Percentiles rank a stretch among this genome's conserved stretches.
phyloP scores from a whole-genome alignment of 2,797 vertebrate genomes.

The Sarcoramphus papa region DNA sequence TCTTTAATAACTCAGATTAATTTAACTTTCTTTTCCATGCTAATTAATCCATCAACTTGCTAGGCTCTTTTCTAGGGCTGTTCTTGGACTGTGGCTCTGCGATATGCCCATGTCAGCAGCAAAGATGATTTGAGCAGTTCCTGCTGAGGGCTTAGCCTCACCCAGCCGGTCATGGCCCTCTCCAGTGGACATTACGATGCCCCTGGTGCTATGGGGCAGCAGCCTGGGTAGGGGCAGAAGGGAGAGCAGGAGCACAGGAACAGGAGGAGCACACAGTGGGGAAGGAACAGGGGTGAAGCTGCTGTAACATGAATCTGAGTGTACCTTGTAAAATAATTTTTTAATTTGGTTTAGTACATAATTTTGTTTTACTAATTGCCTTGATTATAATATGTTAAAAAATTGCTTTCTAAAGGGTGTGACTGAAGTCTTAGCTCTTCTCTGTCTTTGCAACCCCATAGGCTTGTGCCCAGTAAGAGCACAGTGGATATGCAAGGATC shows the following conservation, averaged over 20 bases:
- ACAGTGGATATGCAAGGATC: background rate
- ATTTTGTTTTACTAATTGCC: background rate
- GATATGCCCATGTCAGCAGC: background rate
- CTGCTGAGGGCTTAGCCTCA: background rate
- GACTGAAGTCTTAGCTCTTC: background rate
- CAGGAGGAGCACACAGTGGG: background rate
- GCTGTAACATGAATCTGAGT: background rate
- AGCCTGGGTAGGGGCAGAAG: background rate
- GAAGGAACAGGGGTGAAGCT: background rate
- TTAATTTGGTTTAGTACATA: background rate
- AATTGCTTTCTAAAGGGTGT: background rate
- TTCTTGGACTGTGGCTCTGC: background rate
- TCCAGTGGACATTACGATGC: background rate
- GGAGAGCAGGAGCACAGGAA: background rate
- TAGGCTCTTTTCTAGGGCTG: background rate
- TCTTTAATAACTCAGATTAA: background rate
- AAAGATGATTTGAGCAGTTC: background rate
- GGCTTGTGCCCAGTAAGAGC: background rate
- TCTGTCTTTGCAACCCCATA: background rate
- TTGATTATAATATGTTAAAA: background rate
- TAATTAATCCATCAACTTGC: background rate
- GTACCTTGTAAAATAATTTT: background rate
- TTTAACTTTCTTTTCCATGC: background rate
- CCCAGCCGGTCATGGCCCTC: fast-evolving
- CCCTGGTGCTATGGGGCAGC: background rate